Base-by-base conservation (phyloP, 35 echinoderm and acorn worm species). In the Lytechinus pictus region DNA sequence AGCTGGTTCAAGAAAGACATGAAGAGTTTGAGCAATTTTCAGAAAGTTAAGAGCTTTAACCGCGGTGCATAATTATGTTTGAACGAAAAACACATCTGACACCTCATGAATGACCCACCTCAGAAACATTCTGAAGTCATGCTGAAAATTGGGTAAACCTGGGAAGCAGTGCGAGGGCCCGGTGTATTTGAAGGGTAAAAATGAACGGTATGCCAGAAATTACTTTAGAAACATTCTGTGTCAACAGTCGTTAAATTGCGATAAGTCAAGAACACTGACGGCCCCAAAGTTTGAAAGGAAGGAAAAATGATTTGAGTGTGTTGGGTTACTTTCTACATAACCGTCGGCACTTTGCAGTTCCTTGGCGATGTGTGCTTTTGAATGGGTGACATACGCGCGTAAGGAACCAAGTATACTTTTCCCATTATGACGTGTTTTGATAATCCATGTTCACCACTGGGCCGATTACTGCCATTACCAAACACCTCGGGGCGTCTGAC, bases 241-340 rank as follows among this genome's bases (percentile, higher is more conserved):
- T 90, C 88, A 90, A 90, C 88, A 90, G 29, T 52, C 52, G 88
- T 90, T 54, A 90, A 44, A 54, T 90, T 52, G 52, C 88, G 52
- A 44, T 44, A 54, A 90, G 88, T 90, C 88, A 90, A 90, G 88
- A 90, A 54, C 88, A 90, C 88, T 54, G 28, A 14, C 52, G 88
- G 33, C 14, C 52, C 88, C 10, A 90, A 90, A 54, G 52, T 90
- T 90, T 90, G 88, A 54, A 90, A 54, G 52, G 28, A 54, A 90
- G 88, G 29, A 57, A 93, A 57, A 93, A 57, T 93, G 92, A 93
- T 93, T 54, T 93, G 54, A 57, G 92, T 93, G 92, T 93, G 92
- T 93, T 21, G 92, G 53, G 92, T 93, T 93, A 93, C 92, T 93
- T 27, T 93, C 92, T 57, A 93, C 92, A 93, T 93, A 93, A n/a